Evolutionary conservation across 2,888 invertebrate species (phyloP), one percentile per base, ranked within the genome.

Genomic region (Perizoma flavofasciatum): DNA sequence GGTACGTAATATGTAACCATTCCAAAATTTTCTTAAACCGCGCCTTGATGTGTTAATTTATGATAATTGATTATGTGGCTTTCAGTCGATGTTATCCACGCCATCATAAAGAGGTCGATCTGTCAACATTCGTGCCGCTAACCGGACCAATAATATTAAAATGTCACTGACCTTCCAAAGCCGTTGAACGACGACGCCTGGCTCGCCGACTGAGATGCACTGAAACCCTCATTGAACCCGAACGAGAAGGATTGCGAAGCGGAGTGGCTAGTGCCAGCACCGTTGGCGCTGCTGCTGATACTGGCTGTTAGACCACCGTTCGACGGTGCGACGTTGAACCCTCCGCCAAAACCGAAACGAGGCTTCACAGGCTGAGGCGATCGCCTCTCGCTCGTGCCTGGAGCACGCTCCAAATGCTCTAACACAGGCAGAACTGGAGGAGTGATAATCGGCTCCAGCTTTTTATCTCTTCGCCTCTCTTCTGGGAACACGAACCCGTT

Each of bases 321-420:
- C 8, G 86, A 83, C 1, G 91, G 92, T 10, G 79, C 81, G 50
- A 91, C 86, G 48, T 90, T 90, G 55, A 91, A 92, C 0, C 87
- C 86, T 6, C 86, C 83, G 0, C 86, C 88, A 34, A 87, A 81
- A 4, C 86, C 86, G 62, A 89, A 89, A 32, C 82, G 81, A 0
- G 92, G 90, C 41, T 82, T 87, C 59, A 79, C 81, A 60, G 73
- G 67, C 50, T 67, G 73, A 7, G 62, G 46, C 5, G 44, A 47
- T 33, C 71, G 54, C 57, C 77, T 79, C 64, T 92, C 90, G 41
- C 79, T 75, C 0, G 92, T 92, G 58, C 91, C 91, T 5, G 92
- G 92, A 75, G 92, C 92, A 53, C 88, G 83, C 69, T 92, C 92
- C 73, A 92, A 78, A 78, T 92, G 92, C 70, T 89, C 92, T 69